Percentiles rank a stretch among this genome's conserved stretches.
Conservation (phyloP, 2,113 vertebrate genomes). For the Phainopepla nitens region DNA sequence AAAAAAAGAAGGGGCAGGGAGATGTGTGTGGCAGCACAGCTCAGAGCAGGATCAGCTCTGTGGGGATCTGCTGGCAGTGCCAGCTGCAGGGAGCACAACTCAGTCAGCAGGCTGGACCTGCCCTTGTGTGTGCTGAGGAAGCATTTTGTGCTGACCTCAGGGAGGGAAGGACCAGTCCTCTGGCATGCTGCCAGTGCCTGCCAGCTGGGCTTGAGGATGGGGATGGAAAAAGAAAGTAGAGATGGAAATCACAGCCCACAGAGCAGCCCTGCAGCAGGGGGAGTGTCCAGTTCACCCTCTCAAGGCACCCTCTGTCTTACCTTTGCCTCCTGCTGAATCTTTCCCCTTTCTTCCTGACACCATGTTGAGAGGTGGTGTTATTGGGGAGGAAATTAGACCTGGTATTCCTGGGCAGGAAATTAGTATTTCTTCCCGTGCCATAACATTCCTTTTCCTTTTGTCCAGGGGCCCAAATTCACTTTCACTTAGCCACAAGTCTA, state of each 20-base stretch:
- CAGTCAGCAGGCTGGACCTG: not conserved
- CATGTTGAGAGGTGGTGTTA: not conserved
- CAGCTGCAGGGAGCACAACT: not conserved
- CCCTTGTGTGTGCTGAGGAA: not conserved
- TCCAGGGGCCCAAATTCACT: not conserved
- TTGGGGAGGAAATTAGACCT: not conserved
- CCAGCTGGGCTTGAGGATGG: not conserved
- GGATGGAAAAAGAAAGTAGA: not conserved
- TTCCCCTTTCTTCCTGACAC: not conserved
- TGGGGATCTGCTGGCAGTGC: not conserved
- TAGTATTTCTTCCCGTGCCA: not conserved
- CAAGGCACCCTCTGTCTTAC: not conserved
- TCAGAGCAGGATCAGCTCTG: not conserved
- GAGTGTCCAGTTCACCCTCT: not conserved
- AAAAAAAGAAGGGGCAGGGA: not conserved
- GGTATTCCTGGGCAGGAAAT: not conserved
- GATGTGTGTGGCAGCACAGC: not conserved
- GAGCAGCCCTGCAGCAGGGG: not conserved
- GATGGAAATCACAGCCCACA: not conserved
- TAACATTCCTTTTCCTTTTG: not conserved
- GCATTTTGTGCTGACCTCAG: not conserved
- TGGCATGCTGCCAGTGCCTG: not conserved
- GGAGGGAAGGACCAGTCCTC: not conserved
- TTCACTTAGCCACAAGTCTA: not conserved
- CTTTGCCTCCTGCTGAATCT: not conserved